Evolutionary conservation across 2,113 vertebrate genomes (phyloP).

Genomic region (Podarcis cretensis): DNA sequence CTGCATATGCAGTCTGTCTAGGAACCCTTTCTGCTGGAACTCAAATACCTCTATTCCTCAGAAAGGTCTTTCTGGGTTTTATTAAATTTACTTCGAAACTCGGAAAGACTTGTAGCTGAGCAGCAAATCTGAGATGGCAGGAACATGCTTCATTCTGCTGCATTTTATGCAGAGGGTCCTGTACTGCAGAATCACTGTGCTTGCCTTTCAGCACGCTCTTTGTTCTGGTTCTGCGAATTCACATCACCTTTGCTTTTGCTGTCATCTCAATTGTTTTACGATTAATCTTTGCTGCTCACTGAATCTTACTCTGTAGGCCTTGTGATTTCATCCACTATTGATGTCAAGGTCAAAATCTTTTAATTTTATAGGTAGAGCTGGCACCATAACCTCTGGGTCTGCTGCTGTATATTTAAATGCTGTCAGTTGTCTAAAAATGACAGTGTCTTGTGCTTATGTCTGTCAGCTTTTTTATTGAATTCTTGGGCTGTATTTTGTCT

Average conservation of each 20-base stretch:
- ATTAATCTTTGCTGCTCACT: constrained; percentile 73
- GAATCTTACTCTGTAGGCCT: constrained; percentile 61
- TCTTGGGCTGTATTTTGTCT: constrained; percentile 61
- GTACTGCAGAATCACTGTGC: constrained; percentile 34
- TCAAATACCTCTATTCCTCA: constrained; percentile 28
- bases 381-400: constrained; percentile 58
- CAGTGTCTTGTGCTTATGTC: constrained; percentile 54
- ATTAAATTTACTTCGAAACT: constrained; percentile 25
- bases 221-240: constrained; percentile 69
- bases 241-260: constrained; percentile 41
- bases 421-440: constrained; percentile 51
- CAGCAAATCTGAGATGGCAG: not conserved
- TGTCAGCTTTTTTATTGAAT: constrained; percentile 66
- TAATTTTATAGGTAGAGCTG: constrained; percentile 74
- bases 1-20: not conserved
- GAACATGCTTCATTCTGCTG: constrained; percentile 27
- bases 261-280: constrained; percentile 56
- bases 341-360: constrained; percentile 78
- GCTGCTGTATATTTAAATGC: constrained; percentile 72
- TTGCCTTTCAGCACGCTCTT: constrained; percentile 55
- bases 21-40: not conserved
- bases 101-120: constrained; percentile 25
- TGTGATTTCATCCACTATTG: constrained; percentile 53
- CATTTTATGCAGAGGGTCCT: constrained; percentile 17
- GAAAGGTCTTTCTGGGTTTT: constrained; percentile 34